A percentile compares a stretch with the other conserved stretches of the same genome.
These are phyloP conservation scores for Parambassis ranga DNA, from an alignment of 2,797 vertebrate species.

Conservation along the genomic window DNA sequence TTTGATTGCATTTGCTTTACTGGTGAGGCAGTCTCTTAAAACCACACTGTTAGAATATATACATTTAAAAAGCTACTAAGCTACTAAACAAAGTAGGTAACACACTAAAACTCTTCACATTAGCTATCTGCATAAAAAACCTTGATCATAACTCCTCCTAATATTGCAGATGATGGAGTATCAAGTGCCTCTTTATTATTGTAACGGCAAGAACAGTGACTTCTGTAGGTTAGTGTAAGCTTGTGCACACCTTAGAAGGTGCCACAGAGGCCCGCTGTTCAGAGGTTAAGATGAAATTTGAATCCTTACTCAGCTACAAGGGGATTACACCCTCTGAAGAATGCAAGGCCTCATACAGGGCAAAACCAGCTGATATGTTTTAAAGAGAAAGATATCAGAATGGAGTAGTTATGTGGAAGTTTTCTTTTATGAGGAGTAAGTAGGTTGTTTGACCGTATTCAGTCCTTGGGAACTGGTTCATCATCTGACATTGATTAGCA, in stretches of 20 bases:
- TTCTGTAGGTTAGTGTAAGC: background rate
- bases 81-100: too few species aligned
- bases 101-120: background rate
- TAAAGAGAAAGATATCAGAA: background rate
- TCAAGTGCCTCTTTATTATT: conserved; percentile 23
- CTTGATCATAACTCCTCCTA: background rate
- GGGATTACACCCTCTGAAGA: conserved; percentile 5
- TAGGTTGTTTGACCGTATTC: too few species aligned
- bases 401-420: background rate
- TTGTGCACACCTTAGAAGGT: background rate
- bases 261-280: conserved; percentile 13
- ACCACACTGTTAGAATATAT: background rate
- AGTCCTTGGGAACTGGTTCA: conserved; percentile 10
- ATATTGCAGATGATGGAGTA: background rate
- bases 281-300: conserved; percentile 12
- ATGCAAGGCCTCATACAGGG: background rate
- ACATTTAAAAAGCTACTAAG: too few species aligned
- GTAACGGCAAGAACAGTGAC: background rate
- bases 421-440: background rate
- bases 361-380: background rate
- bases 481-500: conserved; percentile 57
- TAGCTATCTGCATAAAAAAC: conserved; percentile 3
- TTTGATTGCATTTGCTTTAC: background rate
- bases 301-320: conserved; percentile 22
- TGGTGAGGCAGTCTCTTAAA: background rate